These are phyloP conservation scores for Lamproptera curius DNA, from an alignment of 2,888 invertebrate genomes.

Conservation along the genomic window DNA sequence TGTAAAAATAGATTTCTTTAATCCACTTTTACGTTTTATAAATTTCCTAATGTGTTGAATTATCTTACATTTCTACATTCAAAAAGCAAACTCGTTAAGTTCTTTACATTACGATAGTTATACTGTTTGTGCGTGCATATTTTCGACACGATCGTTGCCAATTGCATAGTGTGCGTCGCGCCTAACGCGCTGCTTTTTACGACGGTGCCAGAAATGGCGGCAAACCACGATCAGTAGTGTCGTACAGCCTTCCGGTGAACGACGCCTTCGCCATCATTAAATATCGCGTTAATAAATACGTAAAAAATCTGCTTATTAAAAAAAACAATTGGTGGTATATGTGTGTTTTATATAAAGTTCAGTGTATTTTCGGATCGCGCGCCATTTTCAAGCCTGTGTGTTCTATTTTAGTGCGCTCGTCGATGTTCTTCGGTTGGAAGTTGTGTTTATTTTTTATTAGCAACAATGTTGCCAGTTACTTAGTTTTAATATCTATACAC, in stretches of 20 bases:
- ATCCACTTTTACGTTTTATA: too few species aligned
- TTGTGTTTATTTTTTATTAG: background rate
- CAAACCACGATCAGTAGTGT: conserved; percentile 9
- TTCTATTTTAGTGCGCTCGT: conserved; percentile 3
- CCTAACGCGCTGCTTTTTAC: conserved; percentile 3
- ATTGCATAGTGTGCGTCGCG: conserved; percentile 1
- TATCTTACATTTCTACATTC: too few species aligned
- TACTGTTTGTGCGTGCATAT: too few species aligned
- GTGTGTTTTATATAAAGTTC: conserved; percentile 4
- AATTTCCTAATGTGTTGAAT: too few species aligned
- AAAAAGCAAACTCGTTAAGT: too few species aligned
- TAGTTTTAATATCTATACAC: background rate
- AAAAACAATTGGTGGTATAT: background rate
- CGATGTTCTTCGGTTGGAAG: conserved; percentile 4
- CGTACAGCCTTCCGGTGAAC: conserved; percentile 8
- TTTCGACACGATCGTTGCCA: too few species aligned
- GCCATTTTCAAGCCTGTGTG: background rate
- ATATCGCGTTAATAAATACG: background rate
- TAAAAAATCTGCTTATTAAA: too few species aligned
- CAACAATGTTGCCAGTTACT: background rate
- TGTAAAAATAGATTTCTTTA: too few species aligned
- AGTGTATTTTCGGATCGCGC: background rate
- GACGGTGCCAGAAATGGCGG: conserved; percentile 15
- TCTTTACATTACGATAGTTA: too few species aligned
- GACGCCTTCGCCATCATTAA: background rate